A percentile compares a stretch with the other conserved stretches of the same genome.
Evolutionary conservation across 2,797 vertebrate genomes (phyloP).

Genomic region (Rhodeus uyekii): DNA sequence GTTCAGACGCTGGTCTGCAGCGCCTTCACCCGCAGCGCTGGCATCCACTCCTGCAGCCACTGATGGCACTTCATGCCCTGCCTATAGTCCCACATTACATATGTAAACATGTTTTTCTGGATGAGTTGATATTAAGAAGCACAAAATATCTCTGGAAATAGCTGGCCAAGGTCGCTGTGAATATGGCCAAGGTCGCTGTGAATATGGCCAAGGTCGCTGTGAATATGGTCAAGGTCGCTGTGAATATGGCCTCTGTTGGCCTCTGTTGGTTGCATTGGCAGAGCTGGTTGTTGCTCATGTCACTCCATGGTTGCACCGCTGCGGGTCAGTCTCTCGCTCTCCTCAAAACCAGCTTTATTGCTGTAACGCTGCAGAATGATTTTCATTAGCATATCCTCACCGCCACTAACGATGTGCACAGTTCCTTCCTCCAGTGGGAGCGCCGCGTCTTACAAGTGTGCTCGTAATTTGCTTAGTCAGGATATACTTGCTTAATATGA

Average conservation of each 20-base stretch:
- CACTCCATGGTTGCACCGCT: not conserved
- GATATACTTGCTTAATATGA: no score
- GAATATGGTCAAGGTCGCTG: not conserved
- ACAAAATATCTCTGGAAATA: not conserved
- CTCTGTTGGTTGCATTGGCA: slow-evolving; percentile 17
- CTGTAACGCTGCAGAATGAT: not conserved
- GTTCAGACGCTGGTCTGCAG: no score
- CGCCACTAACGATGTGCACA: no score
- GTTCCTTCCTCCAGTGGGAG: no score
- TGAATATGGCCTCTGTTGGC: not conserved
- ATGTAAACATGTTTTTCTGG: not conserved
- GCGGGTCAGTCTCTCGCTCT: not conserved
- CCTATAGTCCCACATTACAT: not conserved
- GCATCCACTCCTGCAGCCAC: no score
- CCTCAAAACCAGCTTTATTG: not conserved
- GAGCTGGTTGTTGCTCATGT: not conserved
- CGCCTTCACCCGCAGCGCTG: no score
- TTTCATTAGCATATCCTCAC: no score
- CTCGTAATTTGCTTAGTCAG: no score
- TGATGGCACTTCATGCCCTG: not conserved
- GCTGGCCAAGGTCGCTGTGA: not conserved
- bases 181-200: not conserved
- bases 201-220: not conserved
- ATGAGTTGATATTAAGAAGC: not conserved
- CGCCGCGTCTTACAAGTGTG: no score